phyloP scores from a whole-genome alignment of 2,888 invertebrate species.

The Anticlea derivata region DNA sequence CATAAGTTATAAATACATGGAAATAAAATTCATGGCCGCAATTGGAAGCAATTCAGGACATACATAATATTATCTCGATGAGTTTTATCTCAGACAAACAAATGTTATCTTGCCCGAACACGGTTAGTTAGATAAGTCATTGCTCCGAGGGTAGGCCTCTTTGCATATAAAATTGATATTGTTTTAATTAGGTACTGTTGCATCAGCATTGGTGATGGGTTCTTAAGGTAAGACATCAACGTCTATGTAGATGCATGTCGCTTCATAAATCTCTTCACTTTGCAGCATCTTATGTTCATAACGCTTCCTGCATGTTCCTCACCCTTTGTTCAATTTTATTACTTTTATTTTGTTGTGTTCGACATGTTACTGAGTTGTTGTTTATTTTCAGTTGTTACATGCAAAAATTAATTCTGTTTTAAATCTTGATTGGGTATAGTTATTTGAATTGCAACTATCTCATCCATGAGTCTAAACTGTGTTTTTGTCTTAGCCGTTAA shows the following conservation, averaged over 20 bases:
- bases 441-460: conserved; percentile 16
- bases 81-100: conserved; percentile 58
- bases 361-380: conserved; percentile 16
- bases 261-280: conserved; percentile 64
- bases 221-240: conserved; percentile 65
- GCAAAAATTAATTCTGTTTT: conserved; percentile 15
- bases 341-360: conserved; percentile 23
- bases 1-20: conserved; percentile 6
- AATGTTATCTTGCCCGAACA: conserved; percentile 46
- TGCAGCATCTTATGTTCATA: conserved; percentile 47
- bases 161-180: conserved; percentile 41
- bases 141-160: conserved; percentile 42
- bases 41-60: conserved; percentile 43
- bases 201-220: conserved; percentile 75
- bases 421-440: background rate
- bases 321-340: conserved; percentile 18
- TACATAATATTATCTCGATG: conserved; percentile 48
- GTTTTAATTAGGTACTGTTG: conserved; percentile 52
- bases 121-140: conserved; percentile 46
- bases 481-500: background rate
- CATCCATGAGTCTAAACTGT: background rate
- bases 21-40: conserved; percentile 20
- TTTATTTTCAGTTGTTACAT: conserved; percentile 24
- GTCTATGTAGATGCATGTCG: conserved; percentile 48
- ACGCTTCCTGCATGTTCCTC: conserved; percentile 29